These are phyloP conservation scores for Passer domesticus DNA, from an alignment of 2,113 vertebrate species.

Conservation along the genomic window DNA sequence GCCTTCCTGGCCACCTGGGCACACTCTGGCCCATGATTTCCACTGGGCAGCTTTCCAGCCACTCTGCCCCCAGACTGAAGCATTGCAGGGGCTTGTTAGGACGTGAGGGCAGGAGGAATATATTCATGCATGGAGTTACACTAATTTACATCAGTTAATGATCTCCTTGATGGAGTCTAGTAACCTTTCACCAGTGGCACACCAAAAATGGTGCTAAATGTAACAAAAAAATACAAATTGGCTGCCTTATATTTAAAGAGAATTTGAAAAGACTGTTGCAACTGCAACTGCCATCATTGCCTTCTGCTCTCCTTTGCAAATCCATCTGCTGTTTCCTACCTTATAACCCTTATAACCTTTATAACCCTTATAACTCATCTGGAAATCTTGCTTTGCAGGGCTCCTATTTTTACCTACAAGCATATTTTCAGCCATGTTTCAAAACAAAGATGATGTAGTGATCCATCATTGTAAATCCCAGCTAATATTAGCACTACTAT, in stretches of 20 bases:
- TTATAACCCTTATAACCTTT: background rate
- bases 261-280: background rate
- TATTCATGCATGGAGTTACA: background rate
- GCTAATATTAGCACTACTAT: background rate
- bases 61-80: background rate
- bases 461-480: background rate
- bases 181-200: background rate
- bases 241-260: background rate
- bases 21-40: accelerated
- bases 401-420: background rate
- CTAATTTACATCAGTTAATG: background rate
- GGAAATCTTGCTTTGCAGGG: background rate
- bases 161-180: background rate
- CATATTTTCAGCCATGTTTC: background rate
- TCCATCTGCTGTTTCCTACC: background rate
- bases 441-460: background rate
- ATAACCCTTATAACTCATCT: background rate
- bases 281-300: background rate
- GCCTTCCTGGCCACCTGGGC: background rate
- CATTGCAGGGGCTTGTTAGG: background rate
- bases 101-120: background rate
- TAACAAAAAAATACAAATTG: background rate
- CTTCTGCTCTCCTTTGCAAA: background rate
- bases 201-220: background rate
- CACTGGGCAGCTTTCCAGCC: background rate